Conservation (phyloP, 2,113 vertebrate species). For the Entomyzon cyanotis region DNA sequence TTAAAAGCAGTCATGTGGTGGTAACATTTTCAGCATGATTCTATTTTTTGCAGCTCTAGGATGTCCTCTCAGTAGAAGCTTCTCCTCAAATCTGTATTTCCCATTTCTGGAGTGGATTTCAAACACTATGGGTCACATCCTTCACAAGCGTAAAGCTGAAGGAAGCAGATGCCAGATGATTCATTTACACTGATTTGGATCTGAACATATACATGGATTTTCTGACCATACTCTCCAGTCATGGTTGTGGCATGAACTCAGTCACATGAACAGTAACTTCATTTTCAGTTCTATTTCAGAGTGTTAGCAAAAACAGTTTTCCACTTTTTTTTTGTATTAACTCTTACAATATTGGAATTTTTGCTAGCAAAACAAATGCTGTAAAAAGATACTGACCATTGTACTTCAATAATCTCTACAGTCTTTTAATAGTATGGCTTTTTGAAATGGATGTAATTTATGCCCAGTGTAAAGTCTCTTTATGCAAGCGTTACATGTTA, state of each 20-base stretch:
- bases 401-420: background rate
- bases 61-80: background rate
- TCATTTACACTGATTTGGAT: background rate
- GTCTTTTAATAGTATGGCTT: background rate
- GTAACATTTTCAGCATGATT: background rate
- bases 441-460: background rate
- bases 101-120: slow-evolving; percentile 13
- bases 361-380: background rate
- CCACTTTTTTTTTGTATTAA: background rate
- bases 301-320: background rate
- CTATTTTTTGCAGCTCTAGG: background rate
- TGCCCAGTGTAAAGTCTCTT: background rate
- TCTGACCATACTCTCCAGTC: background rate
- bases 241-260: background rate
- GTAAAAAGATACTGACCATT: background rate
- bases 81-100: background rate
- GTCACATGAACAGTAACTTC: background rate
- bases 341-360: background rate
- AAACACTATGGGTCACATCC: background rate
- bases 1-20: background rate
- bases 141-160: background rate
- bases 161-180: background rate
- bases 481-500: background rate
- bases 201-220: background rate
- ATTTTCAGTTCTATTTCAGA: slow-evolving; percentile 17